These are phyloP conservation scores for Drosophila lacertosa DNA, from an alignment of 1,140 invertebrate genomes.

Conservation along the genomic window DNA sequence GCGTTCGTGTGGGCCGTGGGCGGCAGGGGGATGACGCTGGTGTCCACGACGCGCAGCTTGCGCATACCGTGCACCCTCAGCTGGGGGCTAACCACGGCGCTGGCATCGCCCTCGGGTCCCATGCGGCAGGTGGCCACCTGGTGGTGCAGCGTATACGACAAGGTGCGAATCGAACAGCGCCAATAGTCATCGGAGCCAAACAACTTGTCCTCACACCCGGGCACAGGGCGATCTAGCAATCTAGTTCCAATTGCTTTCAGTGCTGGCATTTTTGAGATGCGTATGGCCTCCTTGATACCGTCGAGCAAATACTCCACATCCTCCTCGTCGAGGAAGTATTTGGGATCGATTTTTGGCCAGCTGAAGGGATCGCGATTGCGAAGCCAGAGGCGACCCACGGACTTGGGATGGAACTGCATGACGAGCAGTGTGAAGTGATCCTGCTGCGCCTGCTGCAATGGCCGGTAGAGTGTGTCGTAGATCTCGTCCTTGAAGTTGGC, in stretches of 20 bases:
- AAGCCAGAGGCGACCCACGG: slow-evolving; percentile 88
- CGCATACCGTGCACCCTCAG: too few relatives aligned
- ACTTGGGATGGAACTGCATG: slow-evolving; percentile 90
- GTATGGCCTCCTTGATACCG: slow-evolving; percentile 87
- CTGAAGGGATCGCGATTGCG: slow-evolving; percentile 89
- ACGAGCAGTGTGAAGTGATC: slow-evolving; percentile 89
- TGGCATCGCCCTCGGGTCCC: too few relatives aligned
- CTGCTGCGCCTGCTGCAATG: slow-evolving; percentile 84
- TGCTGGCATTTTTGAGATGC: slow-evolving; percentile 86
- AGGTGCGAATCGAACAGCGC: slow-evolving; percentile 88
- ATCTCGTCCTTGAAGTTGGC: slow-evolving; percentile 86
- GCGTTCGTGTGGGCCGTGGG: too few relatives aligned
- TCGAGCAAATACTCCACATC: slow-evolving; percentile 89
- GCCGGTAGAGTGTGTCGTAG: slow-evolving; percentile 86
- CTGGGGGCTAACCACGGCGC: too few relatives aligned
- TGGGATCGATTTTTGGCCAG: slow-evolving; percentile 90
- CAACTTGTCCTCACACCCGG: slow-evolving; percentile 85
- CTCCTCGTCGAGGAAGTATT: slow-evolving; percentile 88
- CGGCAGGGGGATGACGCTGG: too few relatives aligned
- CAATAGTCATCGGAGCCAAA: slow-evolving; percentile 90
- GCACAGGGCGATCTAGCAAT: slow-evolving; percentile 86
- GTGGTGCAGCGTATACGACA: slow-evolving; percentile 86
- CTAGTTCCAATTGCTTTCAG: slow-evolving; percentile 86
- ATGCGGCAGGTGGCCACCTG: too few relatives aligned
- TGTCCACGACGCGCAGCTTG: too few relatives aligned